Conservation (phyloP, 2,113 vertebrate genomes). For the Coptodon rendalli region DNA sequence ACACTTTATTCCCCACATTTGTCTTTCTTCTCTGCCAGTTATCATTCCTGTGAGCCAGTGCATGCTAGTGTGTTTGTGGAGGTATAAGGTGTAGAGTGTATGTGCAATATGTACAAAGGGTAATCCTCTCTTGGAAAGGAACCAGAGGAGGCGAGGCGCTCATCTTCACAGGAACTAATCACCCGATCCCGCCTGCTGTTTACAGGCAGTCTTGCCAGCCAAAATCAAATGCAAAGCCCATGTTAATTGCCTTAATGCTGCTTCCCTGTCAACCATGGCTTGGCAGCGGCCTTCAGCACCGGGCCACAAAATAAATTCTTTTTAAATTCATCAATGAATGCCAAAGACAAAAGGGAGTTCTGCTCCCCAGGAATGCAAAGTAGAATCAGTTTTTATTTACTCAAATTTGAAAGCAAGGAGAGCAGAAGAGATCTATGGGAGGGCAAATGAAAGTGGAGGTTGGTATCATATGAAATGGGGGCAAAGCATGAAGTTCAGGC, state of each 20-base stretch:
- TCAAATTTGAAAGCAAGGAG: not conserved
- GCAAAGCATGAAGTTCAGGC: slow-evolving; percentile 6
- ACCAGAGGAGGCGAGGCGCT: slow-evolving; percentile 43
- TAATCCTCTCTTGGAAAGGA: slow-evolving; percentile 53
- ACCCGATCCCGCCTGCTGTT: slow-evolving; percentile 45
- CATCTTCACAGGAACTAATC: slow-evolving; percentile 62
- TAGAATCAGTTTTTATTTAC: not conserved
- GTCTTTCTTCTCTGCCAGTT: not conserved
- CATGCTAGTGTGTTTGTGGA: not conserved
- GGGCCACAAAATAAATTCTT: slow-evolving; percentile 20
- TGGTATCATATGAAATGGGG: not conserved
- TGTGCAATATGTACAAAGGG: slow-evolving; percentile 19
- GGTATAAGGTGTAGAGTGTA: slow-evolving; percentile 12
- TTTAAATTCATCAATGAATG: slow-evolving; percentile 18
- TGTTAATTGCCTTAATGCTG: slow-evolving; percentile 64
- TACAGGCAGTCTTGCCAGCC: slow-evolving; percentile 39
- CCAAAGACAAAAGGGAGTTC: not conserved
- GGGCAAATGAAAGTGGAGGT: not conserved
- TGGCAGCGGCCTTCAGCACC: slow-evolving; percentile 3
- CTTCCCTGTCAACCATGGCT: slow-evolving; percentile 44
- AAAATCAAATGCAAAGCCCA: slow-evolving; percentile 59
- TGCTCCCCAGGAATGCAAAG: not conserved
- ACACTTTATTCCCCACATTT: not conserved
- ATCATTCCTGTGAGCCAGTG: not conserved
- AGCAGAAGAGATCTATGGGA: not conserved